Conservation (phyloP, 2,888 invertebrate species). For the Scotopteryx bipunctaria region DNA sequence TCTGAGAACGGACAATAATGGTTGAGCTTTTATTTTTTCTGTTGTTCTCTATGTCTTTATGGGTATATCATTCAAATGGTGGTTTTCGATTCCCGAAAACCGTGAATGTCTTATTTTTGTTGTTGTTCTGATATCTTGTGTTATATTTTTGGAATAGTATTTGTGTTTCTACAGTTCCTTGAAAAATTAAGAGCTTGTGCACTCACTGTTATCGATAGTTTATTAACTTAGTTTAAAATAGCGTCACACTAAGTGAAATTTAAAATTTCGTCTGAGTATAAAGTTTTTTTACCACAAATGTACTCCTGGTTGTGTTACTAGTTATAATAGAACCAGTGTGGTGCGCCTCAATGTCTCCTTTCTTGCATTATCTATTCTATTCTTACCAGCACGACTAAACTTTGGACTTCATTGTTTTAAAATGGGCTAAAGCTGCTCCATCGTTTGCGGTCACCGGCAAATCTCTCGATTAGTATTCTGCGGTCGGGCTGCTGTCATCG, state of each 20-base stretch:
- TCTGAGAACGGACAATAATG: conserved; percentile 31
- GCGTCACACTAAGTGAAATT: too few relatives aligned
- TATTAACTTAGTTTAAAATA: too few relatives aligned
- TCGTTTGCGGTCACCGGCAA: conserved; percentile 60
- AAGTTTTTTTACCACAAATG: too few relatives aligned
- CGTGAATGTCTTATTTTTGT: conserved; percentile 7
- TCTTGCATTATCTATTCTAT: too few relatives aligned
- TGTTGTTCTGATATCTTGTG: conserved; percentile 7
- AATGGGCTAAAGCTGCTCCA: conserved; percentile 15
- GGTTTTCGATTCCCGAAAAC: conserved; percentile 14
- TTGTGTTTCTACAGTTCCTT: too few relatives aligned
- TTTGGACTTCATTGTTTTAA: conserved; percentile 29
- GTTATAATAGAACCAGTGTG: too few relatives aligned
- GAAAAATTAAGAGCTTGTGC: too few relatives aligned
- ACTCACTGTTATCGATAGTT: too few relatives aligned
- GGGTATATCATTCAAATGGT: conserved; percentile 26
- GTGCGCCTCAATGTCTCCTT: too few relatives aligned
- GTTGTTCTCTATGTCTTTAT: conserved; percentile 28
- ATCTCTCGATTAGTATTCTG: conserved; percentile 71
- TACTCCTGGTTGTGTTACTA: too few relatives aligned
- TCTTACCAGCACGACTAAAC: neutral
- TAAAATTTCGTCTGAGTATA: too few relatives aligned
- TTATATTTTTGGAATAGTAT: neutral
- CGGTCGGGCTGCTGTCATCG: conserved; percentile 60
- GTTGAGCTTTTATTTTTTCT: conserved; percentile 34